Base-by-base conservation (phyloP, 2,888 invertebrate genomes). In the Hydrotaea diabolus region DNA sequence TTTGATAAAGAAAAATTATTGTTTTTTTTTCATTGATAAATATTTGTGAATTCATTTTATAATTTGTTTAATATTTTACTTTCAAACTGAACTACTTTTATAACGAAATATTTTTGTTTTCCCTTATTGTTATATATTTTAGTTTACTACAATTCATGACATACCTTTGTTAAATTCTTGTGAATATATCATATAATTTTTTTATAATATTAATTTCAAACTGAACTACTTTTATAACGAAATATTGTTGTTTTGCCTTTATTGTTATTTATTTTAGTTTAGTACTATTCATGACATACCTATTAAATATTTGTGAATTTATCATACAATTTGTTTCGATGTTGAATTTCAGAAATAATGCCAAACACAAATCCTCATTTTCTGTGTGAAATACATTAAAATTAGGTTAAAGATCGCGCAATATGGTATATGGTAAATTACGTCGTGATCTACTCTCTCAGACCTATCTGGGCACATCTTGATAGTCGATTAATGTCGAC, bases 1-100 rank as follows among this genome's bases (percentile, higher is more conserved):
- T 53, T 19, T 53, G 19, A 53, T 53, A n/a, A n/a, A 53, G 53
- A 53, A 53, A 53, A 53, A 53, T 53, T 53, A 53, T 53, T 53
- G 19, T 53, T 53, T 53, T 53, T 17, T 53, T 31, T 3, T 11
- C n/a, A 46, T 46, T 46, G 8, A 5, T 36, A 36, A 36, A 36
- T 36, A 36, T 36, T 39, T 39, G 39, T 39, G 39, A 39, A 39
- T 8, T 11, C 39, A 53, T 53, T 17, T 17, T 53, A 53, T 53
- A 53, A 53, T 53, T 53, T 53, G 15, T 53, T 53, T 53, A 53
- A 53, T 0, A 53, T 53, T 53, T n/a, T 53, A 17, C 8, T 53
- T 53, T 53, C 39, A 39, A 39, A 39, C 39, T 39, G 39, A 53
- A 53, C 19, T 53, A 53, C n/a, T 53, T 53, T 53, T 53, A 53